Conservation (phyloP, 1,140 invertebrate genomes). For the Chlorops oryzae region DNA sequence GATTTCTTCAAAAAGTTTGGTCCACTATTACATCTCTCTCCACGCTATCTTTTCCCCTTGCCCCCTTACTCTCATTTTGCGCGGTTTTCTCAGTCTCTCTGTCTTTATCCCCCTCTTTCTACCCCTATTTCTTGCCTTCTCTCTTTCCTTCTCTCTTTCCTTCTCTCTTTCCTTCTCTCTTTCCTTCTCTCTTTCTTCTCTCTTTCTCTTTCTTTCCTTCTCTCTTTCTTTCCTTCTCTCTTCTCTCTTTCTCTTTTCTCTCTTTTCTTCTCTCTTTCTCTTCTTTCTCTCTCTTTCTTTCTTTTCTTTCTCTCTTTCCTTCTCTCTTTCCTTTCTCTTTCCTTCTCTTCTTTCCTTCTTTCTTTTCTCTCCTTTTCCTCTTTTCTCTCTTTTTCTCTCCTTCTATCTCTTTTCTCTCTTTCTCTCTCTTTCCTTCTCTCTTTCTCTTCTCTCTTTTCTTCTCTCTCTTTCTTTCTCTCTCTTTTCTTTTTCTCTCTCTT, state of each 20-base stretch:
- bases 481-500: neutral
- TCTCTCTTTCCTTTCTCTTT: neutral
- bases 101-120: neutral
- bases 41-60: neutral
- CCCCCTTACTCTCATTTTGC: neutral
- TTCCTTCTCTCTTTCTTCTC: neutral
- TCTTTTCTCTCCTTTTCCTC: neutral
- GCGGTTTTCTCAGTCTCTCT: too few species aligned
- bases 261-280: neutral
- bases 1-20: too few species aligned
- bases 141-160: neutral
- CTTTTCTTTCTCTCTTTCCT: neutral
- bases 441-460: neutral
- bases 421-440: neutral
- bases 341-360: neutral
- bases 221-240: neutral
- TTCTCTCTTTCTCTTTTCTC: neutral
- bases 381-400: neutral
- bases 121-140: neutral
- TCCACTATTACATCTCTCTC: too few species aligned
- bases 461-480: neutral
- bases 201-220: neutral
- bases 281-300: neutral
- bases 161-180: neutral
- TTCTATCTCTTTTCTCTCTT: slow-evolving; percentile 2